Percentiles rank a stretch among this genome's conserved stretches.
Conservation (phyloP, 1,140 invertebrate species). For the Drosophila truncata region DNA sequence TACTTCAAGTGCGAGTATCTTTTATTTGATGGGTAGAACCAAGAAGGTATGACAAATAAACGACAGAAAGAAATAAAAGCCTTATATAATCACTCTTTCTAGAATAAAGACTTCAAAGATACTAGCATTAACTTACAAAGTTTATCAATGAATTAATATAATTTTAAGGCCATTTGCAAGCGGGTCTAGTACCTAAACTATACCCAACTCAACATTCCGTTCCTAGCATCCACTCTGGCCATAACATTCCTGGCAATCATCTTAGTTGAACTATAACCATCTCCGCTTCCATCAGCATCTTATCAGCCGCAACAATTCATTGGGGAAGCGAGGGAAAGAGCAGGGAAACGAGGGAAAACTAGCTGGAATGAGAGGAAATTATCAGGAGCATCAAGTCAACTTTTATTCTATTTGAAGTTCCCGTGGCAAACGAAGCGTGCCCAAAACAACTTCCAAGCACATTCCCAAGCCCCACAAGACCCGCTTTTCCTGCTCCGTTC, state of each 20-base stretch:
- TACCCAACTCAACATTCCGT: not conserved
- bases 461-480: constrained; percentile 29
- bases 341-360: not conserved
- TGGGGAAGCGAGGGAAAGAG: not conserved
- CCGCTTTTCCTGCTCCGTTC: not conserved
- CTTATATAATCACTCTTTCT: not conserved
- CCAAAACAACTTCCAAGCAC: constrained; percentile 60
- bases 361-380: constrained; percentile 51
- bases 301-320: constrained; percentile 14
- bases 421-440: constrained; percentile 69
- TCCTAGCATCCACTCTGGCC: not conserved
- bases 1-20: not conserved
- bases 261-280: constrained; percentile 23
- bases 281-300: constrained; percentile 17
- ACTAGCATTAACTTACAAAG: not conserved
- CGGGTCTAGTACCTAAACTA: not conserved
- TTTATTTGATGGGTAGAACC: no score
- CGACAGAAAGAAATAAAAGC: not conserved
- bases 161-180: not conserved
- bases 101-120: not conserved
- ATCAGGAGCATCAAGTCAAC: constrained; percentile 66
- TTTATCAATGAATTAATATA: not conserved
- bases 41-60: not conserved
- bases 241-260: constrained; percentile 16
- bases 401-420: constrained; percentile 76